Evolutionary conservation across 2,113 vertebrate species (phyloP), one percentile per base, ranked within the genome.

Genomic region (Psammodynastes pulverulentus): DNA sequence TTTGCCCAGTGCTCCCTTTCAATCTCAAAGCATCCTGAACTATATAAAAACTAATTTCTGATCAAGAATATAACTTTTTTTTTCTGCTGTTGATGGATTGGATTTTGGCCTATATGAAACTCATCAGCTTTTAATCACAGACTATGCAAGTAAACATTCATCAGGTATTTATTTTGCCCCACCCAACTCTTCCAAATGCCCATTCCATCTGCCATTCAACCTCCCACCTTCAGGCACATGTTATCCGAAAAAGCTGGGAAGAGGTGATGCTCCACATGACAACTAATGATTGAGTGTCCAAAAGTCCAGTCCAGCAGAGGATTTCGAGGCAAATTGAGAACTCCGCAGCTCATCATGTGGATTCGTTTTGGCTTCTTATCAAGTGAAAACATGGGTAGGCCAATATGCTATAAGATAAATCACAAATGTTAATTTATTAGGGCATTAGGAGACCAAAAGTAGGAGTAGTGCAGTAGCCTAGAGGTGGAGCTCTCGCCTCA

Each of bases 191-290:
- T 84, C 43, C 10, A n/a, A 62, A 43, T 10, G 5, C 13, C 49
- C 58, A 23, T 24, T 9, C 86, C 86, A n/a, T 26, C 87, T 39
- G 15, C 23, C 34, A 49, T 26, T 49, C 53, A 43, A 23, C 29
- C 8, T 88, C 94, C 92, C 93, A 99, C 99, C 98, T 99, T 99
- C 5, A 99, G 96, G 94, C 99, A 99, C 99, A 99, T 99, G 97
- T 99, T 97, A 94, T 99, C 99, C 0, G 99, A 99, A 92, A 99
- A 98, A 79, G 90, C 93, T 89, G 99, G 99, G 96, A 99, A 99
- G 93, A 99, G 98, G 89, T 99, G 99, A 15, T 99, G 99, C 94
- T 99, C 99, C 95, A 99, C 98, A 0, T 99, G 99, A 95, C 99
- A 99, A 98, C 96, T 99, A 97, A 99, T 98, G 94, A 99, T 96